These are phyloP conservation scores for Perca flavescens DNA, from an alignment of 2,113 vertebrate genomes.

Conservation along the genomic window DNA sequence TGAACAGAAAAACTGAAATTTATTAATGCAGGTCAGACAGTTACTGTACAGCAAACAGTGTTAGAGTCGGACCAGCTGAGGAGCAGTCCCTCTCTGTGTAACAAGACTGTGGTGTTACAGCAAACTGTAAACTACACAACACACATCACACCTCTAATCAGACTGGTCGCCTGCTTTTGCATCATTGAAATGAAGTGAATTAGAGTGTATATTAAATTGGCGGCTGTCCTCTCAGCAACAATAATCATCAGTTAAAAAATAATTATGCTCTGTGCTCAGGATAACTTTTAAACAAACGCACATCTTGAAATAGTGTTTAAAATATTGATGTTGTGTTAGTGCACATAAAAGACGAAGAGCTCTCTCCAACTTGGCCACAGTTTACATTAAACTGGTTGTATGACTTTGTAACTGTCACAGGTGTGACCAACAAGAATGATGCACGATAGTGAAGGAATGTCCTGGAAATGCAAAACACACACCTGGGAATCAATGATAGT, in stretches of 20 bases:
- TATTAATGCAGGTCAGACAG: constrained; percentile 75
- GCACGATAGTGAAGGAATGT: constrained; percentile 43
- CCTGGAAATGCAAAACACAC: constrained; percentile 34
- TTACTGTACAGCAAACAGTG: constrained; percentile 68
- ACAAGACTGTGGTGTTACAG: constrained; percentile 44
- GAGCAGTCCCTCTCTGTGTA: constrained; percentile 14
- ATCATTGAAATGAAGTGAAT: constrained; percentile 28
- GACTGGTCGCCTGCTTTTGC: constrained; percentile 20
- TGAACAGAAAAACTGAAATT: constrained; percentile 66
- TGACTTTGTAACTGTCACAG: constrained; percentile 23
- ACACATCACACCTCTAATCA: constrained; percentile 36
- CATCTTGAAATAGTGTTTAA: constrained; percentile 69
- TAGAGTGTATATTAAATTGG: constrained; percentile 55
- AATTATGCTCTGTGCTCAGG: constrained; percentile 55
- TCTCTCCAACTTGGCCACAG: constrained; percentile 27
- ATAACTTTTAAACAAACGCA: constrained; percentile 37
- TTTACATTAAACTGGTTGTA: constrained; percentile 38
- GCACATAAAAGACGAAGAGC: constrained; percentile 46
- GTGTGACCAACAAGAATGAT: constrained; percentile 21
- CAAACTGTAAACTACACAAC: constrained; percentile 31
- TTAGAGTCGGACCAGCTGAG: constrained; percentile 42
- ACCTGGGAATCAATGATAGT: constrained; percentile 23
- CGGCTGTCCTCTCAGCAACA: constrained; percentile 47
- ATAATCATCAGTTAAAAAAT: constrained; percentile 53
- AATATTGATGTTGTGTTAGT: constrained; percentile 64